A percentile compares a stretch with the other conserved stretches of the same genome.
Conservation (phyloP, 2,797 vertebrate species). For the Siniperca scherzeri region DNA sequence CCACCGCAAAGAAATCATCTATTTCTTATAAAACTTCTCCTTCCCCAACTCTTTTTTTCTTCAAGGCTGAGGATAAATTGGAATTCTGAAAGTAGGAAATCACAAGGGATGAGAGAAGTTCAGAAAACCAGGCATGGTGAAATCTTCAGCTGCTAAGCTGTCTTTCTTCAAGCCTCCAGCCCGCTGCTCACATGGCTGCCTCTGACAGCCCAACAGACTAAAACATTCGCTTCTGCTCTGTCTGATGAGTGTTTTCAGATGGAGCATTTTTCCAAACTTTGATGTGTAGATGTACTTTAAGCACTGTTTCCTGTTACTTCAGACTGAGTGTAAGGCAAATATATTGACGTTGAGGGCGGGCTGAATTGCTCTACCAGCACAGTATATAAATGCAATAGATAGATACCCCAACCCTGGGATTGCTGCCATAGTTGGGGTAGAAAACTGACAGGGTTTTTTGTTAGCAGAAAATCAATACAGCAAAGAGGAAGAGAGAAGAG, state of each 20-base stretch:
- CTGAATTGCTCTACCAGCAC: slow-evolving; percentile 55
- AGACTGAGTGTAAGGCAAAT: slow-evolving; percentile 62
- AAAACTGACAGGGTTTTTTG: slow-evolving; percentile 68
- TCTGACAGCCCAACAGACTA: slow-evolving; percentile 78
- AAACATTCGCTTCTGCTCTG: slow-evolving; percentile 68
- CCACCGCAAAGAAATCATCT: slow-evolving; percentile 58
- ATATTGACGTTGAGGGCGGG: slow-evolving; percentile 58
- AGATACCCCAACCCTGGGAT: slow-evolving; percentile 67
- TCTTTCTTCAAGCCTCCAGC: slow-evolving; percentile 75
- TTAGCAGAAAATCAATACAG: slow-evolving; percentile 82
- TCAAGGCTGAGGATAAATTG: slow-evolving; percentile 79
- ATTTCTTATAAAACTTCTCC: slow-evolving; percentile 67
- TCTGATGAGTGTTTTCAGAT: slow-evolving; percentile 71
- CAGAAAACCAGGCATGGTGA: slow-evolving; percentile 71
- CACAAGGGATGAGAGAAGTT: slow-evolving; percentile 72
- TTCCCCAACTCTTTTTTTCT: slow-evolving; percentile 58
- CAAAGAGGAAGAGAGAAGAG: slow-evolving; percentile 61
- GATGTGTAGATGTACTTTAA: slow-evolving; percentile 75
- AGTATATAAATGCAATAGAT: slow-evolving; percentile 65
- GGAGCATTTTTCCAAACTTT: slow-evolving; percentile 72
- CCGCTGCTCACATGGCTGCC: slow-evolving; percentile 75
- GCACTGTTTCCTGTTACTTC: slow-evolving; percentile 67
- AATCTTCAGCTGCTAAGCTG: slow-evolving; percentile 76
- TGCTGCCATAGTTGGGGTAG: slow-evolving; percentile 61
- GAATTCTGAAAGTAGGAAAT: slow-evolving; percentile 78